Base-by-base conservation (phyloP, 2,113 vertebrate species). In the Megaleporinus macrocephalus region DNA sequence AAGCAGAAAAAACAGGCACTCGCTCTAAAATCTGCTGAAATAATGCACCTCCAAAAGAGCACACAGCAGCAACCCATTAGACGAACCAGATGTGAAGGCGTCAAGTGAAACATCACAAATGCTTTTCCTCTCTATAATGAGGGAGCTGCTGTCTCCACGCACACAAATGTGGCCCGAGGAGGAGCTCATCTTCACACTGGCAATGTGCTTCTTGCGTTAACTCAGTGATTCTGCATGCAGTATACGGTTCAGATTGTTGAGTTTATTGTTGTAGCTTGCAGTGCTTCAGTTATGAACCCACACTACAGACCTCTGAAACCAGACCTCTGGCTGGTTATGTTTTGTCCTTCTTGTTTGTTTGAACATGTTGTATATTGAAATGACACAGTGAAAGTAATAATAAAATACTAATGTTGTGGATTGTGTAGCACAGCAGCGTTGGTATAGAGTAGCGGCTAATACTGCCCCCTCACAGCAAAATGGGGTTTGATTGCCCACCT, bases 31-130 rank as follows among this genome's bases (percentile, higher is more conserved):
- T 77, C 36, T 73, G 74, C 81, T 83, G 74, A 72, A 83, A 70
- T 71, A 73, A 33, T 66, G 41, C 22, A 63, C 24, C 74, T 63
- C 49, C 33, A 59, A 78, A 72, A 78, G 44, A 63, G 55, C 74
- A 65, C 49, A 63, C 29, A 74, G 57, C 75, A 73, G 68, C 55
- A 72, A 61, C 29, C 68, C 57, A 78, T 79, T 70, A 79, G 65
- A 33, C 29, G 27, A 57, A 14, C 29, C 73, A 75, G 73, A 75
- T 71, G 77, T 44, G 29, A 79, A 70, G 12, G 77, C 65, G 36
- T 83, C 81, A 83, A 83, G 76, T 70, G 59, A 78, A 78, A 66
- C 76, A 83, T 82, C 73, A 82, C 73, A 70, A 55, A 82, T 70
- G 73, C 73, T 57, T 76, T 33, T 80, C 63, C 49, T 57, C 18